Evolutionary conservation across 2,888 invertebrate genomes (phyloP).

Genomic region (Dascillus cervinus): DNA sequence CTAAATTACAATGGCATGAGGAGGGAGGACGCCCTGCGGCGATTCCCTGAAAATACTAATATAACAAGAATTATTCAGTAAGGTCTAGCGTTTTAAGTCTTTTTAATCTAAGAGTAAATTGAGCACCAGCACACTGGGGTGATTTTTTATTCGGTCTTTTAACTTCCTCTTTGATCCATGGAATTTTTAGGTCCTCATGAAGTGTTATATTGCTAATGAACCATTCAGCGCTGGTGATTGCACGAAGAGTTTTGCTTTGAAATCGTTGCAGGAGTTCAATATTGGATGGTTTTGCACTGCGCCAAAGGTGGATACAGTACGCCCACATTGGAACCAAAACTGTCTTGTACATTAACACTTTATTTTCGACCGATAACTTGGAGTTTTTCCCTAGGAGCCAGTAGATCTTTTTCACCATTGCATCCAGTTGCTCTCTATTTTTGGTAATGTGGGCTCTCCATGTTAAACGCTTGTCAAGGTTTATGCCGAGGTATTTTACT

Average conservation of each 20-base stretch:
- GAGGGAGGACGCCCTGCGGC: too few relatives aligned
- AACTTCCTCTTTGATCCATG: too few relatives aligned
- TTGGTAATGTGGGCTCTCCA: slow-evolving; percentile 13
- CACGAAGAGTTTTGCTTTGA: slow-evolving; percentile 7
- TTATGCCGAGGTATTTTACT: slow-evolving; percentile 17
- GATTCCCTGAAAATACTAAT: too few relatives aligned
- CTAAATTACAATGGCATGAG: too few relatives aligned
- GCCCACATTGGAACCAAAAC: slow-evolving; percentile 7
- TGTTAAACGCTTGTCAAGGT: slow-evolving; percentile 12
- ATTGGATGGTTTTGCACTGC: slow-evolving; percentile 7
- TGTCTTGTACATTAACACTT: slow-evolving; percentile 9
- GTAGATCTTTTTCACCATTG: slow-evolving; percentile 9
- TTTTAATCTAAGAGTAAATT: too few relatives aligned
- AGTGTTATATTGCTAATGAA: too few relatives aligned
- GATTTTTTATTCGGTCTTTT: too few relatives aligned
- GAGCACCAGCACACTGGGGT: too few relatives aligned
- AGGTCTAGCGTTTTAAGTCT: too few relatives aligned
- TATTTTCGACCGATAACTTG: slow-evolving; percentile 3
- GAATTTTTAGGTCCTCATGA: too few relatives aligned
- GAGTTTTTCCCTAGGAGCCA: slow-evolving; percentile 10
- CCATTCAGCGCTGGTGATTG: slow-evolving; percentile 5
- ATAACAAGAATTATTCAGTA: too few relatives aligned
- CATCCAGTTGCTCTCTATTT: slow-evolving; percentile 13
- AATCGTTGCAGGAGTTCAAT: slow-evolving; percentile 5
- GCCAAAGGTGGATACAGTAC: slow-evolving; percentile 8